phyloP scores from a whole-genome alignment of 2,888 invertebrate species.

The Xiphydria camelus region DNA sequence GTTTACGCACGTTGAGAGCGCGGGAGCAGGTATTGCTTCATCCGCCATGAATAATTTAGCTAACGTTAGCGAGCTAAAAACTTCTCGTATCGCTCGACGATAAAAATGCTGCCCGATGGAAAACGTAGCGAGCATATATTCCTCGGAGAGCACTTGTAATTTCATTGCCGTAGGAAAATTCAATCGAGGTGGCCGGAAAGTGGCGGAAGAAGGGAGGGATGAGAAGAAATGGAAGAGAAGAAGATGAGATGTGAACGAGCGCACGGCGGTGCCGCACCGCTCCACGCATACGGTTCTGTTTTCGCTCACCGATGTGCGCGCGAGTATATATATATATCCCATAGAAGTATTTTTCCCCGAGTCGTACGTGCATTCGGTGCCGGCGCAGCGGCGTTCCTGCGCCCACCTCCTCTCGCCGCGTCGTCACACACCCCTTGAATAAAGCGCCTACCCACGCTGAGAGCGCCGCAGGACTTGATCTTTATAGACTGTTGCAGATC shows the following conservation, averaged over 20 bases:
- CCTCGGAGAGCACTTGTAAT: slow-evolving; percentile 6
- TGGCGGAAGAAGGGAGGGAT: background rate
- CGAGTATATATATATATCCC: too few relatives aligned
- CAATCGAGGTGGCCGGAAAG: slow-evolving; percentile 7
- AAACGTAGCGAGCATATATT: background rate
- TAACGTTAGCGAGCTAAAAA: slow-evolving; percentile 31
- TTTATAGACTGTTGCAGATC: too few relatives aligned
- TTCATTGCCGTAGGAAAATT: slow-evolving; percentile 12
- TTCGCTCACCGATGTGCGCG: background rate
- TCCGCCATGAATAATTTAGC: slow-evolving; percentile 47
- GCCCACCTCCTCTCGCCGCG: too few relatives aligned
- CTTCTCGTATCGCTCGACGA: slow-evolving; percentile 18
- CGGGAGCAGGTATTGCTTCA: slow-evolving; percentile 29
- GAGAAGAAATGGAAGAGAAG: background rate
- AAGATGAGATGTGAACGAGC: background rate
- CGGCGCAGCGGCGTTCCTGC: too few relatives aligned
- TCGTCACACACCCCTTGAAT: too few relatives aligned
- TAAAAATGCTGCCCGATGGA: background rate
- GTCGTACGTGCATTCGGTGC: too few relatives aligned
- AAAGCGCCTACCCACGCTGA: too few relatives aligned
- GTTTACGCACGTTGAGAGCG: background rate
- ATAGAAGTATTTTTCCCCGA: background rate
- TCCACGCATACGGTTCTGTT: background rate
- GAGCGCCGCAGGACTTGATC: too few relatives aligned
- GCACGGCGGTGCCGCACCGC: too few relatives aligned